phyloP scores from a whole-genome alignment of 37 sponge, comb jelly and placozoan species.

The Aplysina aerophoba region DNA sequence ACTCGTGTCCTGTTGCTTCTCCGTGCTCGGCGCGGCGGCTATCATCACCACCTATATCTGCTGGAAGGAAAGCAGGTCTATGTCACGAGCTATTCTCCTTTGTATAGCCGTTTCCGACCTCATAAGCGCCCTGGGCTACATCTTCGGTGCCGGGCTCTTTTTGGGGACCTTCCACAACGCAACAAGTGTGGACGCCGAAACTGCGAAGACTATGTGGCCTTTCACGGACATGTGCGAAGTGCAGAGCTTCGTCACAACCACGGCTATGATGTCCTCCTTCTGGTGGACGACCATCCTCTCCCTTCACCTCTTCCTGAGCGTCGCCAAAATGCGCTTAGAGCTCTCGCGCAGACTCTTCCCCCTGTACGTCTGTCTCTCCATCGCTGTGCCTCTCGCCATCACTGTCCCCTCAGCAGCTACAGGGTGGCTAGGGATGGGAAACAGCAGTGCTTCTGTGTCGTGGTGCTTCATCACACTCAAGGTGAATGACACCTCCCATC shows the following conservation, averaged over 20 bases:
- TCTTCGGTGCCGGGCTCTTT: conserved; percentile 60
- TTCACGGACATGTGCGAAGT: conserved; percentile 46
- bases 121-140: conserved; percentile 67
- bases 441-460: conserved; percentile 4
- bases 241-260: conserved; percentile 64
- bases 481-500: not conserved
- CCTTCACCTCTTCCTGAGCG: conserved; percentile 53
- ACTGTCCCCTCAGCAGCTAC: not conserved
- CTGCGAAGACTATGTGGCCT: not conserved
- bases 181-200: not conserved
- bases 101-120: conserved; percentile 69
- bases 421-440: conserved; percentile 9
- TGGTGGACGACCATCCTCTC: conserved; percentile 64
- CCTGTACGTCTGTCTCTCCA: conserved; percentile 33
- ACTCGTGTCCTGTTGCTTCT: not conserved
- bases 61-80: conserved; percentile 64
- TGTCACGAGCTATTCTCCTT: conserved; percentile 49
- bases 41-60: not conserved
- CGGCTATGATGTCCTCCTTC: conserved; percentile 55
- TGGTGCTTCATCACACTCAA: conserved; percentile 15
- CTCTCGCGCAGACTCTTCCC: conserved; percentile 46
- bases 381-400: conserved; percentile 34
- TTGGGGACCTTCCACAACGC: not conserved
- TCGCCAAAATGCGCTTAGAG: conserved; percentile 5
- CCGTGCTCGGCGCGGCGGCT: not conserved